phyloP scores from a whole-genome alignment of 2,888 invertebrate genomes.

The Bibio marci region DNA sequence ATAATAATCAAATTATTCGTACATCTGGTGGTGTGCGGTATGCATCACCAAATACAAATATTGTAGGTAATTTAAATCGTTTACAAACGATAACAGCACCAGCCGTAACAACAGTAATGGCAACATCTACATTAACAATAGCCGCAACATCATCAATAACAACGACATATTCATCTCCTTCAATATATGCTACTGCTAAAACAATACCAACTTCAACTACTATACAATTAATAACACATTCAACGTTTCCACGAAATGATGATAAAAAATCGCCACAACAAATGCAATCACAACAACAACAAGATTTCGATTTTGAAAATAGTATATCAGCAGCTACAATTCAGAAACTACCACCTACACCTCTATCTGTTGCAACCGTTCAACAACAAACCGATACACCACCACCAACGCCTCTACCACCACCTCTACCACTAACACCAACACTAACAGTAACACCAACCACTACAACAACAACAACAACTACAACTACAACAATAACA shows the following conservation, averaged over 20 bases:
- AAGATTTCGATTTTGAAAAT: constrained; percentile 29
- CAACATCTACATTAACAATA: constrained; percentile 23
- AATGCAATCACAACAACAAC: constrained; percentile 16
- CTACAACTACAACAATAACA: too few relatives aligned
- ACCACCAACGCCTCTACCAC: too few relatives aligned
- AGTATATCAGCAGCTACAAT: constrained; percentile 36
- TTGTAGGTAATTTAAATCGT: neutral
- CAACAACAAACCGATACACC: too few relatives aligned
- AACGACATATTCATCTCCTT: constrained; percentile 13
- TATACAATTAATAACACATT: neutral
- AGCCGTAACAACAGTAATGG: constrained; percentile 16
- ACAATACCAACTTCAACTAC: constrained; percentile 16
- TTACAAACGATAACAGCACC: neutral
- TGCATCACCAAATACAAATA: neutral
- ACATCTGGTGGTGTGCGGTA: constrained; percentile 2
- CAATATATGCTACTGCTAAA: constrained; percentile 33
- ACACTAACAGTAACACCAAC: too few relatives aligned
- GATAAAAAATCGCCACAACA: constrained; percentile 14
- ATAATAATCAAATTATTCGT: too few relatives aligned
- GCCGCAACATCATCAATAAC: constrained; percentile 20
- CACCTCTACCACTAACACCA: too few relatives aligned
- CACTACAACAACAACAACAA: too few relatives aligned
- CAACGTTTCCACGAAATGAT: neutral
- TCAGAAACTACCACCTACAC: constrained; percentile 13
- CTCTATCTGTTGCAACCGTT: too few relatives aligned